Evolutionary conservation across 1,140 invertebrate species (phyloP), one percentile per base, ranked within the genome.

Genomic region (Pteromalus puparum): DNA sequence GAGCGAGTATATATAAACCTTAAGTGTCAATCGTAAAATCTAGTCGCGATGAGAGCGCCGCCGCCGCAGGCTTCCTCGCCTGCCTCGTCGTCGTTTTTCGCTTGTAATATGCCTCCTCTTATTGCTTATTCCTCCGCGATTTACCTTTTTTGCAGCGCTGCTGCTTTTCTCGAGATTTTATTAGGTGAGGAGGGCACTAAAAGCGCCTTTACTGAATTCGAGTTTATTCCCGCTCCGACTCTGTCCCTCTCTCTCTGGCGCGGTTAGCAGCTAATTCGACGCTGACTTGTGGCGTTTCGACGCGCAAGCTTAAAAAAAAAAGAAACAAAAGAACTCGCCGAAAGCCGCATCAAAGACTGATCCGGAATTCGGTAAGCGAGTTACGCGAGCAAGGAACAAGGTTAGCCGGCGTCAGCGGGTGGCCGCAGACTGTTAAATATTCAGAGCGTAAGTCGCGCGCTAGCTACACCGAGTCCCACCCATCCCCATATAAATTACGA

Each of bases 41-140:
- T 88, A 90, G 89, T 90, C 89, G 87, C 88, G 86, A 85, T 75
- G 10, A 7, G 76, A 38, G 83, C 76, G 81, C 70, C 72, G 28
- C 42, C 76, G 83, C 70, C 72, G 28, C 42, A 48, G 18, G n/a
- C 73, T 48, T n/a, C 18, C 7, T 38, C 21, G 30, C 26, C 21
- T 21, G 15, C 18, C 38, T 70, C 21, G 34, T 21, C 18, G 67
- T 15, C 28, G 42, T 42, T 67, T 67, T 46, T 81, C 53, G 53
- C 53, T 61, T 61, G 53, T 61, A 61, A 61, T 61, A n/a, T 18
- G 21, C 18, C 53, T 61, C 53, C 6, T 81, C 30, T 70, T 30
- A 0, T 53, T n/a, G n/a, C 48, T 18, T 68, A 53, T 79, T 72
- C 48, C 26, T 12, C 68, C 26, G 68, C 12, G 15, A 15, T 81